A percentile compares a stretch with the other conserved stretches of the same genome.
Evolutionary conservation across 2,888 invertebrate genomes (phyloP).

Genomic region (Iselma pallidipennis): DNA sequence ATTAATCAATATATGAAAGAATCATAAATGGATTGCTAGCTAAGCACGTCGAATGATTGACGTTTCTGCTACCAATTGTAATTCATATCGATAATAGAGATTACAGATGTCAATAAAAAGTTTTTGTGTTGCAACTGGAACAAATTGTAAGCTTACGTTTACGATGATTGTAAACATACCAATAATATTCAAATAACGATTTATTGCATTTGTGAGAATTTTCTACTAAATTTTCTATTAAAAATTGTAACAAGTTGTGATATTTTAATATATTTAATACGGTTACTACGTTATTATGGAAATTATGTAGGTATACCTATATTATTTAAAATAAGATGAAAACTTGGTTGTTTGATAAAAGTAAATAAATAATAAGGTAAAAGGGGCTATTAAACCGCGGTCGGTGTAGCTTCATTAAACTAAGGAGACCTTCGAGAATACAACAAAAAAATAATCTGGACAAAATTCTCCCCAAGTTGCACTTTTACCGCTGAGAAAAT

Average conservation of each 20-base stretch:
- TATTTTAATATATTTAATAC: no score
- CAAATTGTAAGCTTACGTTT: not conserved
- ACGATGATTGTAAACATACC: not conserved
- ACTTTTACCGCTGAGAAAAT: conserved; percentile 46
- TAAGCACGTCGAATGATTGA: not conserved
- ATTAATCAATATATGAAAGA: not conserved
- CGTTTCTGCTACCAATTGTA: conserved; percentile 1
- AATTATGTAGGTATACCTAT: no score
- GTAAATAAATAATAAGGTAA: conserved; percentile 50
- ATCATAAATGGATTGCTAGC: not conserved
- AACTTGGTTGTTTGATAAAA: conserved; percentile 44
- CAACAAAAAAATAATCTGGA: conserved; percentile 55
- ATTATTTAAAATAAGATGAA: conserved; percentile 6
- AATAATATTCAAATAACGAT: conserved; percentile 1
- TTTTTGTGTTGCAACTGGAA: not conserved
- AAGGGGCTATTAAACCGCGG: conserved; percentile 46
- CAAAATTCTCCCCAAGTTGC: conserved; percentile 48
- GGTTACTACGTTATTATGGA: no score
- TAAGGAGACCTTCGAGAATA: conserved; percentile 53
- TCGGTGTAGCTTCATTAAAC: conserved; percentile 54
- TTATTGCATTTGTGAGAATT: not conserved
- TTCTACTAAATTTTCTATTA: not conserved
- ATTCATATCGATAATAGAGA: conserved; percentile 2
- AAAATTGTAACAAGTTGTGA: no score
- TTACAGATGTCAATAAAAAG: conserved; percentile 3